Evolutionary conservation across 2,797 vertebrate species (phyloP), one percentile per base, ranked within the genome.

Genomic region (Todus mexicanus): DNA sequence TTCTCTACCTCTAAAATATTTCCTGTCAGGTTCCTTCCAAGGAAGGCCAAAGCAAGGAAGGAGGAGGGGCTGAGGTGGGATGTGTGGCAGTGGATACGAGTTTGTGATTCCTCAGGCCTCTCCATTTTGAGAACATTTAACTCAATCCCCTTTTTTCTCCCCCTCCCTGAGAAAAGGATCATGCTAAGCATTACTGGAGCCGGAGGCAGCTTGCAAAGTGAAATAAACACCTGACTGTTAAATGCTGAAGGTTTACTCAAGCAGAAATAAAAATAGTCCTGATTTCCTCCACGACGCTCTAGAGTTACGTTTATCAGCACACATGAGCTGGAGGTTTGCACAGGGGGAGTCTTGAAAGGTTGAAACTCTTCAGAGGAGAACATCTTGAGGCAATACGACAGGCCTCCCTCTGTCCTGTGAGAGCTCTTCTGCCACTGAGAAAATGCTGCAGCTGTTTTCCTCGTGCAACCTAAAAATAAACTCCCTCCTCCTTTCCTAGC

Each of bases 201-300:
- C 57, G 86, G 94, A 96, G 96, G 94, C 93, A 94, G 94, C 69
- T 94, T 95, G 95, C 90, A 92, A 94, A 97, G 95, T 96, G 96
- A 97, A 97, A 98, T 97, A 96, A 98, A 97, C 94, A 97, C 96
- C 94, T 96, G 93, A 81, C 93, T 96, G 95, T 88, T 92, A 95
- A 97, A 96, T 94, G 96, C 96, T 97, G 92, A 97, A 93, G 94
- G 96, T 97, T 97, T 97, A 97, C 95, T 92, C 94, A 97, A 91
- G 71, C 89, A 65, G 96, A 96, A 94, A 96, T 96, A 94, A 95
- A 96, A 95, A 92, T 92, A 94, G 85, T 94, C 87, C 92, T 95
- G 91, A 64, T 93, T 97, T 97, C 96, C 92, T 85, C 84, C 92
- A 83, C 2, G 21, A 74, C 6, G 37, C 93, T 96, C 88, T 93